These are phyloP conservation scores for Cryptoprocta ferox DNA, from an alignment of 2,797 vertebrate genomes.

Conservation along the genomic window DNA sequence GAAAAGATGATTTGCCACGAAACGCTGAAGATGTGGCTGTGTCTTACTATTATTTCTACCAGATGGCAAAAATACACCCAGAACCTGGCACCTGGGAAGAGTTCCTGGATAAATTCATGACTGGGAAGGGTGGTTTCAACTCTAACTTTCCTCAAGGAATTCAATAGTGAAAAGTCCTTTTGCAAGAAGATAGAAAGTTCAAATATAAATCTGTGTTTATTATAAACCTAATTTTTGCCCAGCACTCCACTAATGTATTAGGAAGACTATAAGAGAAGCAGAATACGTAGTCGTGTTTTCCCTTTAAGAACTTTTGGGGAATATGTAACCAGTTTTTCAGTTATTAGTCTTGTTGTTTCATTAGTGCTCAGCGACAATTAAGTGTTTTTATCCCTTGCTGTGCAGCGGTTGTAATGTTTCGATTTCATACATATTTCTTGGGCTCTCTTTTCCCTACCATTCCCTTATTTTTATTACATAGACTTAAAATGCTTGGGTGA, in stretches of 20 bases:
- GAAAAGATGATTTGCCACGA: neutral
- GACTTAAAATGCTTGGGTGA: neutral
- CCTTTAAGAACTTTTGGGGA: neutral
- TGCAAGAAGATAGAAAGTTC: neutral
- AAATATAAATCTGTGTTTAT: neutral
- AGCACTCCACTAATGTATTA: neutral
- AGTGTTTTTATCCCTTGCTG: neutral
- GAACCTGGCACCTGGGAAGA: conserved; percentile 83
- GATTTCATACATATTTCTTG: neutral
- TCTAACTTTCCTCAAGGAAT: neutral
- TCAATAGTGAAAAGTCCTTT: neutral
- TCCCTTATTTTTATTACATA: neutral
- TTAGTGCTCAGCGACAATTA: neutral
- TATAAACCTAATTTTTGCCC: neutral
- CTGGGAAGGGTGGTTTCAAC: conserved; percentile 73
- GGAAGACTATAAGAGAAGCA: neutral
- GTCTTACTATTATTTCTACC: conserved; percentile 86
- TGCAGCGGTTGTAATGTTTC: neutral
- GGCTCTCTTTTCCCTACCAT: neutral
- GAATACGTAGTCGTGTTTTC: neutral
- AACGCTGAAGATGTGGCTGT: conserved; percentile 87
- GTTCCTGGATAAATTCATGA: conserved; percentile 85
- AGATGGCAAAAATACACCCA: conserved; percentile 83
- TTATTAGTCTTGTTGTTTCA: neutral
- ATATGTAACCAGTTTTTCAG: neutral